Conservation (phyloP, 2,113 vertebrate genomes). For the Trematocara stigmaticum region DNA sequence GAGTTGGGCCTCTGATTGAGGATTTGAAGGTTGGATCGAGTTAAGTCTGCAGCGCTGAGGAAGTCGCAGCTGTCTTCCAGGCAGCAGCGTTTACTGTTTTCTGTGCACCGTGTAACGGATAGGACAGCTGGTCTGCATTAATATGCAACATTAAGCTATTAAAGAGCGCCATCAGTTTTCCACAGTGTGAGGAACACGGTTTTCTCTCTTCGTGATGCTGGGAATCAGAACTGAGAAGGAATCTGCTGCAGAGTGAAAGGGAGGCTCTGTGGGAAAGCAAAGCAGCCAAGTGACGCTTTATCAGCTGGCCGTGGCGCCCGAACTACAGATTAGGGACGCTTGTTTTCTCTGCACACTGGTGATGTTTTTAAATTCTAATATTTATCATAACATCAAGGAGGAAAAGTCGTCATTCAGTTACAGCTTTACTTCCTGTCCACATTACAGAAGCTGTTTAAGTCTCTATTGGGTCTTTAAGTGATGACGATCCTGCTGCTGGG, state of each 20-base stretch:
- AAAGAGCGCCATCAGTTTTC: neutral
- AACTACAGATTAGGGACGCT: neutral
- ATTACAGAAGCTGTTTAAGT: neutral
- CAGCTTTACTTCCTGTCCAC: neutral
- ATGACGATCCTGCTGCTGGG: neutral
- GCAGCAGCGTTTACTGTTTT: neutral
- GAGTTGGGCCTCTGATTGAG: neutral
- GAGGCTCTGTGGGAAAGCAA: neutral
- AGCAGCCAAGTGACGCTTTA: neutral
- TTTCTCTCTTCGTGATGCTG: neutral
- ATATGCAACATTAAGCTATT: neutral
- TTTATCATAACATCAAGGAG: neutral
- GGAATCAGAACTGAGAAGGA: neutral
- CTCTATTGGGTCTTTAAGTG: neutral
- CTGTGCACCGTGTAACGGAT: neutral
- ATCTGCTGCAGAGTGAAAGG: neutral
- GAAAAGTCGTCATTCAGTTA: fast-evolving
- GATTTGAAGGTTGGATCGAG: neutral
- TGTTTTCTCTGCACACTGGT: neutral
- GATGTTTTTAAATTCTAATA: neutral
- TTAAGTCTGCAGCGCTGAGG: neutral
- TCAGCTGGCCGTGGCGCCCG: neutral
- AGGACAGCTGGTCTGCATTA: neutral
- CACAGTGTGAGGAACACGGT: neutral
- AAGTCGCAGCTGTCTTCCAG: neutral